Conservation (phyloP, 2,113 vertebrate species). For the Addax nasomaculatus region DNA sequence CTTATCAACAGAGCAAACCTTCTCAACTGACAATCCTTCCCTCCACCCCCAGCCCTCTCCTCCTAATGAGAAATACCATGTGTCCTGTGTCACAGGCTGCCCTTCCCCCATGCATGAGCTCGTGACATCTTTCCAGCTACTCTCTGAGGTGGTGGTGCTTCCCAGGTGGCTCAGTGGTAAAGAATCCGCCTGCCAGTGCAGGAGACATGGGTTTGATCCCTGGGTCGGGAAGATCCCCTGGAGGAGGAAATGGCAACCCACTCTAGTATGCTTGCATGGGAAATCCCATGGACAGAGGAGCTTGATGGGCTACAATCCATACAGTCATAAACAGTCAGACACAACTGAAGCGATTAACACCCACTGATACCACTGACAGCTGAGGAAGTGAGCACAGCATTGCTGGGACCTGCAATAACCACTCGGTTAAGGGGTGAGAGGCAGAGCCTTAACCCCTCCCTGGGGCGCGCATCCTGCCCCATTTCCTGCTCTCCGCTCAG, state of each 20-base stretch:
- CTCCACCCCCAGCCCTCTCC: too few relatives aligned
- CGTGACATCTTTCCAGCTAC: rapidly evolving
- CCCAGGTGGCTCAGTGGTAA: background rate
- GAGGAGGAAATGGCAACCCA: background rate
- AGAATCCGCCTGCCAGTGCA: background rate
- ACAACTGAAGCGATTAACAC: background rate
- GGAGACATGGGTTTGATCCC: background rate
- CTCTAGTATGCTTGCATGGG: background rate
- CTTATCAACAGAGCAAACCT: background rate
- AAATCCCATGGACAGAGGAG: background rate
- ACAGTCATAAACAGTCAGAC: background rate
- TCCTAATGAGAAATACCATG: rapidly evolving
- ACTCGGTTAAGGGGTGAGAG: background rate
- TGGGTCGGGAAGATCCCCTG: background rate
- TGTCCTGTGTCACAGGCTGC: background rate
- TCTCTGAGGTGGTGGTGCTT: background rate
- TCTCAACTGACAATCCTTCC: background rate
- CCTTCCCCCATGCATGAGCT: rapidly evolving
- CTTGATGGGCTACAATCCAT: background rate
- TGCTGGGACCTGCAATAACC: rapidly evolving
- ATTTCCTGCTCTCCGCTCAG: background rate
- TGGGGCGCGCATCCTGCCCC: rapidly evolving
- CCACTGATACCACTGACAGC: background rate
- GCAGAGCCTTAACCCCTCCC: rapidly evolving
- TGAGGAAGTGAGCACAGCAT: rapidly evolving